Conservation (phyloP, 2,888 invertebrate genomes). For the Rambutsinella grinnellia region DNA sequence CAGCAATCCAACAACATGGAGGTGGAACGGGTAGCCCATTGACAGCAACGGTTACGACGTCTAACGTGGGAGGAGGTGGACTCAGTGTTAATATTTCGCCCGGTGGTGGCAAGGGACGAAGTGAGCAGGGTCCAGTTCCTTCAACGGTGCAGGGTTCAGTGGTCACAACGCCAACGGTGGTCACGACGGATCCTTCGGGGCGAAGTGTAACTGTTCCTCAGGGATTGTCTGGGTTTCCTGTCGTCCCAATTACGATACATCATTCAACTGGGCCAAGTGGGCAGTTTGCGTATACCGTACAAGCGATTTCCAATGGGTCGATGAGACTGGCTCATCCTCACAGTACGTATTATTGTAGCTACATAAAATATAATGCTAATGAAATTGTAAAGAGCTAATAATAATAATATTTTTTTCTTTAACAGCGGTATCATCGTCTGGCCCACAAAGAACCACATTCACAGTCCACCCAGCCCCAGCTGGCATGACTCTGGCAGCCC, state of each 20-base stretch:
- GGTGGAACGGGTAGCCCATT: slow-evolving; percentile 4
- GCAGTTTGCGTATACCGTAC: slow-evolving; percentile 31
- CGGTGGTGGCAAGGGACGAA: background rate
- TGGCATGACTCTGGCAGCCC: slow-evolving; percentile 15
- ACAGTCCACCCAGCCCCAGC: slow-evolving; percentile 38
- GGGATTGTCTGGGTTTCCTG: slow-evolving; percentile 37
- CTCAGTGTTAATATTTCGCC: background rate
- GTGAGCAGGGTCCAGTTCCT: background rate
- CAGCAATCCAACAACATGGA: slow-evolving; percentile 43
- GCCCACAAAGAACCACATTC: slow-evolving; percentile 31
- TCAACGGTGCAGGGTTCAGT: background rate
- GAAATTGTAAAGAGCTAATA: no score
- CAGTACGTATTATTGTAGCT: slow-evolving; percentile 25
- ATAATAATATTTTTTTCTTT: no score
- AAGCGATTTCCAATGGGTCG: slow-evolving; percentile 31
- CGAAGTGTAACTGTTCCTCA: slow-evolving; percentile 35
- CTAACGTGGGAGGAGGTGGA: background rate
- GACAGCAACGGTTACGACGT: background rate
- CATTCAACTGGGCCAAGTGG: slow-evolving; percentile 38
- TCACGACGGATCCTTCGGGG: background rate
- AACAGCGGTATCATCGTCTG: slow-evolving; percentile 10
- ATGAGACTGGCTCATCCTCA: slow-evolving; percentile 43
- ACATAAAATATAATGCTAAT: background rate
- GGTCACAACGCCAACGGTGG: background rate
- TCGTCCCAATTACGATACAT: slow-evolving; percentile 45